phyloP scores from a whole-genome alignment of 2,113 vertebrate species.

The Triplophysa rosa region DNA sequence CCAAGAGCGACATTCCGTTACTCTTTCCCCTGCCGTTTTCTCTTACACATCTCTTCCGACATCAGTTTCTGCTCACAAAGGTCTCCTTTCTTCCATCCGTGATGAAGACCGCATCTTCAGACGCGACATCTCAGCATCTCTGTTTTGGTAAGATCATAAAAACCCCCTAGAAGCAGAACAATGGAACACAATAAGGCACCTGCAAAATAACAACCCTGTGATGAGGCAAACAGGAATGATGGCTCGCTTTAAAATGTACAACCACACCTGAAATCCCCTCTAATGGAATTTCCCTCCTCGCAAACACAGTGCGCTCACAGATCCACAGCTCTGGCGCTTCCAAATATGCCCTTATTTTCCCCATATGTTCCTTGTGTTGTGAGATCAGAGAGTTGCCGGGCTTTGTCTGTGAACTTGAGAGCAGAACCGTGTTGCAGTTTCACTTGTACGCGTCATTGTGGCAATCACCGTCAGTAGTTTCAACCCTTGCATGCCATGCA shows the following conservation, averaged over 20 bases:
- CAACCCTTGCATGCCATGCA: constrained; percentile 55
- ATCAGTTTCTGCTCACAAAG: constrained; percentile 45
- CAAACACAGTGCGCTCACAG: constrained; percentile 41
- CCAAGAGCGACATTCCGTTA: constrained; percentile 34
- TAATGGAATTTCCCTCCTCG: constrained; percentile 70
- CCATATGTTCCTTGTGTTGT: constrained; percentile 29
- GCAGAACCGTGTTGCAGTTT: constrained; percentile 32
- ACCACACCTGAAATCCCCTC: constrained; percentile 69
- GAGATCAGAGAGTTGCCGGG: constrained; percentile 50
- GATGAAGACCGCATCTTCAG: constrained; percentile 44
- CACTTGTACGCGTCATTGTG: constrained; percentile 54
- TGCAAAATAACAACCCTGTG: constrained; percentile 70
- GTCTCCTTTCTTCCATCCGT: constrained; percentile 15
- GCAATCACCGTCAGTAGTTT: constrained; percentile 52
- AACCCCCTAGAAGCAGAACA: constrained; percentile 58
- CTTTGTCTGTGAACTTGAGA: constrained; percentile 54
- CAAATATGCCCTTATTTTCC: constrained; percentile 46
- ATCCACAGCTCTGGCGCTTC: not conserved
- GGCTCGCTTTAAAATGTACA: constrained; percentile 69
- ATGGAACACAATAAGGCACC: constrained; percentile 71
- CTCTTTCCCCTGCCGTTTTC: constrained; percentile 43
- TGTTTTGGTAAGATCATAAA: constrained; percentile 40
- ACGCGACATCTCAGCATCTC: constrained; percentile 37
- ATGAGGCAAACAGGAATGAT: constrained; percentile 64
- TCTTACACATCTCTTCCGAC: constrained; percentile 47